Percentiles rank a stretch among this genome's conserved stretches.
These are phyloP conservation scores for Andrena chrysosceles DNA, from an alignment of 2,888 invertebrate genomes.

Conservation along the genomic window DNA sequence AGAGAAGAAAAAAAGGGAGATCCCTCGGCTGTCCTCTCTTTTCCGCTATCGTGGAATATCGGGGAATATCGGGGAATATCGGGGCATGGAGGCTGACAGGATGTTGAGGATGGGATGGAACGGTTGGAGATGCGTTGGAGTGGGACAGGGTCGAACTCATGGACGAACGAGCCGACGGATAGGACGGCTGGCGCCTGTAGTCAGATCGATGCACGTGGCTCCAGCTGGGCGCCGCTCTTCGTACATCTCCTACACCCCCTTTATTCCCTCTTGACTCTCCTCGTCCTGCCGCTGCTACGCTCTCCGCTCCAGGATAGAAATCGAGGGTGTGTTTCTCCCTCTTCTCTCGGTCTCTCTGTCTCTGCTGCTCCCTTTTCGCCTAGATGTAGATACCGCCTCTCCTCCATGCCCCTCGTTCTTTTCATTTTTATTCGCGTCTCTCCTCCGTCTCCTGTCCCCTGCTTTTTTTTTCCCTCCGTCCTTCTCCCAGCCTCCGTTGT, in stretches of 20 bases:
- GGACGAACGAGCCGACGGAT: slow-evolving; percentile 85
- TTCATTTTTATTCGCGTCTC: background rate
- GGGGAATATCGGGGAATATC: background rate
- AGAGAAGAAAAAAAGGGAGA: background rate
- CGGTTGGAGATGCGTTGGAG: slow-evolving; percentile 73
- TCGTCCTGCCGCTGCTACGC: slow-evolving; percentile 65
- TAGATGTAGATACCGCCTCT: background rate
- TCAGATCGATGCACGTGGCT: slow-evolving; percentile 85
- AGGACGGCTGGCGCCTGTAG: slow-evolving; percentile 85
- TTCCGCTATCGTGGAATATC: slow-evolving; percentile 38
- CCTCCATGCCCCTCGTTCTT: background rate
- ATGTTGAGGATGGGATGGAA: slow-evolving; percentile 70
- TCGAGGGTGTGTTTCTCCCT: slow-evolving; percentile 61
- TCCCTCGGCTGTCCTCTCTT: slow-evolving; percentile 29
- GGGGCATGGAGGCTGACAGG: slow-evolving; percentile 54
- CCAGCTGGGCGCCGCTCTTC: slow-evolving; percentile 85
- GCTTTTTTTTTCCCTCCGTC: background rate
- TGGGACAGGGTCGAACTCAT: slow-evolving; percentile 84
- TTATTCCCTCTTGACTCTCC: slow-evolving; percentile 80
- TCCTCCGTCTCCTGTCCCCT: background rate
- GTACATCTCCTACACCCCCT: slow-evolving; percentile 82
- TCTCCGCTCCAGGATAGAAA: slow-evolving; percentile 66
- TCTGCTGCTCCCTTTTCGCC: slow-evolving; percentile 6
- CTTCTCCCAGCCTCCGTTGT: background rate
- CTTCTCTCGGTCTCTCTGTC: slow-evolving; percentile 24